phyloP scores from a whole-genome alignment of 2,888 invertebrate species.

The Zhengitettix transpicula region DNA sequence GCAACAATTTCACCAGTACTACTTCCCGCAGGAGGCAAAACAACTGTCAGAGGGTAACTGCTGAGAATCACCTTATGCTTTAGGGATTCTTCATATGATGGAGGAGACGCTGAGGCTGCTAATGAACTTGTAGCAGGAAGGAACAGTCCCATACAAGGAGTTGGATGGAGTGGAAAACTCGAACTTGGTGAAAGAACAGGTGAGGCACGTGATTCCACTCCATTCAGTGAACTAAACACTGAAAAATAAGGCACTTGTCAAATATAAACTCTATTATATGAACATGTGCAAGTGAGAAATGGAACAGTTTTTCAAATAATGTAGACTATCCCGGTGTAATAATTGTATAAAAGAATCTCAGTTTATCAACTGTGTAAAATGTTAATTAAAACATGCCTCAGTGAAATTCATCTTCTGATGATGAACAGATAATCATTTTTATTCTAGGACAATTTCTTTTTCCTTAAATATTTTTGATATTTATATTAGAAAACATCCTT shows the following conservation, averaged over 20 bases:
- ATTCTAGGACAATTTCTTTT: no score
- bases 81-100: constrained; percentile 19
- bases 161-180: constrained; percentile 11
- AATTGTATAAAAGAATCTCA: no score
- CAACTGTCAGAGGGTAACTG: constrained; percentile 15
- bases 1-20: neutral
- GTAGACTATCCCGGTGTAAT: no score
- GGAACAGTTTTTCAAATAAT: no score
- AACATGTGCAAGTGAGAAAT: no score
- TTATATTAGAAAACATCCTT: no score
- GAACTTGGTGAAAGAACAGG: constrained; percentile 8
- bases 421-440: neutral
- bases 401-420: neutral
- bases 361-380: no score
- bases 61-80: constrained; percentile 20
- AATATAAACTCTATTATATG: no score
- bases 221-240: constrained; percentile 14
- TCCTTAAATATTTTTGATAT: no score
- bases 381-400: neutral
- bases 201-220: constrained; percentile 10
- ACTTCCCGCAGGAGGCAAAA: constrained; percentile 4
- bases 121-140: constrained; percentile 8
- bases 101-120: constrained; percentile 12
- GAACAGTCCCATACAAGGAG: constrained; percentile 13
- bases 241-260: neutral